Base-by-base conservation (phyloP, 2,797 vertebrate species). In the Muraenolepis orangiensis region DNA sequence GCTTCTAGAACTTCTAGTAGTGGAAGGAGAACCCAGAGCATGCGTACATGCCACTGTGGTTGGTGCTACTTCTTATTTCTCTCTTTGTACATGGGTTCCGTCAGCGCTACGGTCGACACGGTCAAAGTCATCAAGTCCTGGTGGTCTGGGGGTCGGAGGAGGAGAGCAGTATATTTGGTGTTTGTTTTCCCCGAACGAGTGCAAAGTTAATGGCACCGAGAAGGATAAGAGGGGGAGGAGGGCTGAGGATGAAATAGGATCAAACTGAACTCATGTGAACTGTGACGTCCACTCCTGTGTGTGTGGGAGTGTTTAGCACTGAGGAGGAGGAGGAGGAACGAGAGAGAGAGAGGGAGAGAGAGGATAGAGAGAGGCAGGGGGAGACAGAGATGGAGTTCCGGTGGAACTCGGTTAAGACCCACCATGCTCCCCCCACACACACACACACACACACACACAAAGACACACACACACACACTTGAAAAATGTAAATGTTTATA, bases 1-100 rank as follows among this genome's bases (percentile, higher is more conserved):
- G 78, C 80, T 79, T 71, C 78, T n/a, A n/a, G n/a, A n/a, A n/a
- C 79, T 73, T 80, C 79, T 80, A 75, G 51, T 57, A 0, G 23
- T 13, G 85, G 78, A 77, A 80, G 72, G 78, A 83, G 40, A 83
- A 90, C 76, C 77, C 80, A 86, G 82, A 87, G 57, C 90, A 90
- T 92, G 90, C 90, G 91, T 80, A 79, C 89, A 88, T 90, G 90
- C 91, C 83, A 74, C 81, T 85, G 80, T 86, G n/a, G n/a, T n/a
- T n/a, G n/a, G n/a, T 77, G 74, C 85, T 81, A 83, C 42, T 14
- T n/a, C 84, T n/a, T n/a, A n/a, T n/a, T n/a, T n/a, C n/a, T n/a
- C n/a, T n/a, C n/a, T n/a, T n/a, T 77, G 79, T 83, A 76, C 78
- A 87, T 87, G 82, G 87, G 78, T 81, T n/a, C 76, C 77, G 82